Base-by-base conservation (phyloP, 2,113 vertebrate genomes). In the Chlamydotis undulata region DNA sequence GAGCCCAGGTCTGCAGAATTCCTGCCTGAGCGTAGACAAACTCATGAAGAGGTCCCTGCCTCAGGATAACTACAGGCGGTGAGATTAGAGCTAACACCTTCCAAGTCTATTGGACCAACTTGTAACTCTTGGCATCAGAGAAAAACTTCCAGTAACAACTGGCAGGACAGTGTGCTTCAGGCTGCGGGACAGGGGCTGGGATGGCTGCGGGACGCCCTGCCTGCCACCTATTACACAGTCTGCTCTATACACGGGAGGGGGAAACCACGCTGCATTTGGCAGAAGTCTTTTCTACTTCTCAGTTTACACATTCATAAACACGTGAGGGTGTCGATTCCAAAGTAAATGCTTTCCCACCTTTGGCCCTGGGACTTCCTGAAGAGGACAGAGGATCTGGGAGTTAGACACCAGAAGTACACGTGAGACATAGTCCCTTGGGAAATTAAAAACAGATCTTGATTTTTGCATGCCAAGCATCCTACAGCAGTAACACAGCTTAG, bases 401-500 rank as follows among this genome's bases (percentile, higher is more conserved):
- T 76, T 64, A 69, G 68, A 89, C 49, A 89, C 43, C 35, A 37
- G n/a, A 76, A 77, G 35, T 59, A 88, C 93, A 83, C 45, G 69
- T 91, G 45, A 95, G 78, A 73, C 56, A 76, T 35, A 52, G 50
- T 63, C 50, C 63, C 50, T 59, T 17, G 25, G 82, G 94, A 89
- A 96, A 97, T 63, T 96, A 92, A 80, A 96, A 96, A 52, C 92
- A 91, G 94, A 88, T 77, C 67, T 85, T 69, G 31, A 85, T 69
- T 69, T 90, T 61, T 83, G 50, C 75, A 69, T 88, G 85, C 75
- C 71, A 90, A 93, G 71, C 93, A 29, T 67, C 75, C 87, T 83
- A 53, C 67, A 88, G 84, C 67, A 95, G 57, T 55, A 84, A 82
- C n/a, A 87, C 7, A 82, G 69, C 45, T 90, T 35, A 65, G 57